Evolutionary conservation across 2,888 invertebrate genomes (phyloP).

Genomic region (Callyntrura guangdongensis): DNA sequence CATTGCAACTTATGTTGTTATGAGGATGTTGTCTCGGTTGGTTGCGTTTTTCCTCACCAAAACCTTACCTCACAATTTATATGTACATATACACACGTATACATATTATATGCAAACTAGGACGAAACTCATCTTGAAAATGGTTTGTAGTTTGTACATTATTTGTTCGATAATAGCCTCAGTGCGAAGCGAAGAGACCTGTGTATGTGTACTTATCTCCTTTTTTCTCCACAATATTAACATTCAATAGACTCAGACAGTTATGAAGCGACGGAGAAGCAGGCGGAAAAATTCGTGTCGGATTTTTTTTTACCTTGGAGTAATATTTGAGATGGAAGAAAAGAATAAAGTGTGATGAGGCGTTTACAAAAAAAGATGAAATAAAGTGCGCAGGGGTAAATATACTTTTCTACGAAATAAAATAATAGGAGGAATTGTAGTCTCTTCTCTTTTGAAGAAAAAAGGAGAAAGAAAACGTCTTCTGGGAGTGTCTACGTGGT

Average conservation of each 20-base stretch:
- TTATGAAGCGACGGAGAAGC: not conserved
- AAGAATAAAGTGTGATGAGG: slow-evolving; percentile 32
- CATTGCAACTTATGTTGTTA: not conserved
- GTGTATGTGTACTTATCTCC: too few relatives aligned
- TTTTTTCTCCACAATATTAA: too few relatives aligned
- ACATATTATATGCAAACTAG: too few relatives aligned
- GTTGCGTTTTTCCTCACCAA: not conserved
- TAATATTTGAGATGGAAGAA: slow-evolving; percentile 17
- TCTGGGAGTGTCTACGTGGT: not conserved
- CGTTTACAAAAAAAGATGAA: slow-evolving; percentile 38
- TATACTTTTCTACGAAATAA: slow-evolving; percentile 39
- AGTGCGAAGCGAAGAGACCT: too few relatives aligned
- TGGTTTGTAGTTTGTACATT: too few relatives aligned
- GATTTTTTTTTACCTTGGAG: not conserved
- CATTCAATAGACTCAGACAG: too few relatives aligned
- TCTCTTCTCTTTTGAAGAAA: not conserved
- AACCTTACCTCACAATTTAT: not conserved
- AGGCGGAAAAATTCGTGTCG: not conserved
- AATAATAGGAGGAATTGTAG: not conserved
- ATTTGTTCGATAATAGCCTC: too few relatives aligned
- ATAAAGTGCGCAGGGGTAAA: slow-evolving; percentile 23
- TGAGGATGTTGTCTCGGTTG: not conserved
- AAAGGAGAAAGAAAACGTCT: not conserved
- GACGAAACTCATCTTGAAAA: too few relatives aligned
- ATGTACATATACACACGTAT: too few relatives aligned